These are phyloP conservation scores for Eurois occulta DNA, from an alignment of 2,888 invertebrate species.

Conservation along the genomic window DNA sequence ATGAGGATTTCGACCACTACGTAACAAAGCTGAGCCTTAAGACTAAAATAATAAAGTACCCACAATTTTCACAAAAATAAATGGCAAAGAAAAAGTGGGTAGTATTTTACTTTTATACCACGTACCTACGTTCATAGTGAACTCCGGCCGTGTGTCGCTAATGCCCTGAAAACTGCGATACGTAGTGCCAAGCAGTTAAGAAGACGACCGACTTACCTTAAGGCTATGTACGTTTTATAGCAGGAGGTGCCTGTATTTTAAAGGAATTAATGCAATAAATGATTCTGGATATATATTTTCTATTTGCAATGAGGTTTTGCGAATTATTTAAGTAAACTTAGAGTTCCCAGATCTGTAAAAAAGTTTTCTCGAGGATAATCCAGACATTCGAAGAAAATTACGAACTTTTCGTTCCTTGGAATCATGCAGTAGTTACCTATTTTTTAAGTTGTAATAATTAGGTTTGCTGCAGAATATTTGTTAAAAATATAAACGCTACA, in stretches of 20 bases:
- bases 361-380: neutral
- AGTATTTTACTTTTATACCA: constrained; percentile 55
- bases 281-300: too few relatives aligned
- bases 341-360: neutral
- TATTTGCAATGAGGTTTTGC: neutral
- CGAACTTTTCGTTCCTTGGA: too few relatives aligned
- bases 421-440: neutral
- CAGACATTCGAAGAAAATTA: neutral
- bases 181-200: constrained; percentile 47
- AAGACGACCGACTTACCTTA: constrained; percentile 37
- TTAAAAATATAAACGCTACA: neutral
- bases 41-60: constrained; percentile 6
- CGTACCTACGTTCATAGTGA: constrained; percentile 53
- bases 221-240: constrained; percentile 14
- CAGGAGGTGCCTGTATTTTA: neutral
- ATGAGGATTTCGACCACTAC: neutral
- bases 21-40: neutral
- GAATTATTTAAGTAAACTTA: neutral
- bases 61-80: constrained; percentile 42
- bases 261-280: neutral
- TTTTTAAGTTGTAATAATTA: neutral
- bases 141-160: constrained; percentile 62
- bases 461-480: neutral
- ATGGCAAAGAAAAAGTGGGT: constrained; percentile 30
- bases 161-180: constrained; percentile 63